phyloP scores from a whole-genome alignment of 2,797 vertebrate genomes.

The Psittacula echo region DNA sequence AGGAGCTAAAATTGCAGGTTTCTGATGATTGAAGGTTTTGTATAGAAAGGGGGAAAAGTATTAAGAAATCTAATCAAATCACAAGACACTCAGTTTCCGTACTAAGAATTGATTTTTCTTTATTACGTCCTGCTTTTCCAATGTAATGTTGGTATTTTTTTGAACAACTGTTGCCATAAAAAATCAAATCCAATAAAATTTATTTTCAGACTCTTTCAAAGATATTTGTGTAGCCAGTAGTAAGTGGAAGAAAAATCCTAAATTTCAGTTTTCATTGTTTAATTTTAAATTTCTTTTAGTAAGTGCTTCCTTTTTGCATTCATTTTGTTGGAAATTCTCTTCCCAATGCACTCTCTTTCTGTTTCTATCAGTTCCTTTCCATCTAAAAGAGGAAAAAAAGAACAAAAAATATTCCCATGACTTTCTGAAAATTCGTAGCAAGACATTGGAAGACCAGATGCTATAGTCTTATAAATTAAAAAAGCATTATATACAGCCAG shows the following conservation, averaged over 20 bases:
- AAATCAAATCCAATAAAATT: neutral
- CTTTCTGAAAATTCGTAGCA: slow-evolving; percentile 50
- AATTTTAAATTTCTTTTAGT: neutral
- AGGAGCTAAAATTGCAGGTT: neutral
- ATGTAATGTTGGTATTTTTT: neutral
- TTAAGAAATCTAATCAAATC: neutral
- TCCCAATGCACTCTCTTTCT: neutral
- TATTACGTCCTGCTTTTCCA: neutral
- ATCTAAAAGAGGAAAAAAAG: neutral
- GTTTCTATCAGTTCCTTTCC: neutral
- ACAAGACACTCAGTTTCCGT: neutral
- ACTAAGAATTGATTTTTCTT: neutral
- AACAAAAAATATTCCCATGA: neutral
- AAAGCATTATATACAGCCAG: slow-evolving; percentile 68
- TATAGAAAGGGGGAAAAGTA: neutral
- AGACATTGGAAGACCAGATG: slow-evolving; percentile 75
- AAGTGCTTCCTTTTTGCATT: neutral
- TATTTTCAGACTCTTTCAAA: neutral
- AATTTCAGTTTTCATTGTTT: neutral
- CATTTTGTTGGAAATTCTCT: neutral
- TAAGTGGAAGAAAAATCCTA: neutral
- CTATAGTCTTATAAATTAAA: slow-evolving; percentile 73
- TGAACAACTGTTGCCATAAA: neutral
- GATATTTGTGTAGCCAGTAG: neutral
- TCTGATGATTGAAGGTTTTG: neutral